These are phyloP conservation scores for Diarsia mendica DNA, from an alignment of 2,888 invertebrate genomes.

Conservation along the genomic window DNA sequence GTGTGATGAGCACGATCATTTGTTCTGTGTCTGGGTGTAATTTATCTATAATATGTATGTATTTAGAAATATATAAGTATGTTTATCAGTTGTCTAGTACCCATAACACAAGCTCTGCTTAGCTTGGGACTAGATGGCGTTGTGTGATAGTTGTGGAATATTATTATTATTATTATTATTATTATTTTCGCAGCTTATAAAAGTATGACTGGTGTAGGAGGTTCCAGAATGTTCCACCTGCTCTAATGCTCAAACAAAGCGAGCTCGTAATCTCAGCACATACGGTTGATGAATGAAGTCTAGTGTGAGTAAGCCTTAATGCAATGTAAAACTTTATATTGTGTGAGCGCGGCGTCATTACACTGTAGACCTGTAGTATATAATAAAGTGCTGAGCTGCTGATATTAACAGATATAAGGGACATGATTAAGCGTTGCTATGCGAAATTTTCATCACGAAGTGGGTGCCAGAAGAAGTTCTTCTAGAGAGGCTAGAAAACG, in stretches of 20 bases:
- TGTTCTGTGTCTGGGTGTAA: too few relatives aligned
- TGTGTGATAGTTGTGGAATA: too few relatives aligned
- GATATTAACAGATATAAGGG: slow-evolving; percentile 25
- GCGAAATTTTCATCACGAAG: background rate
- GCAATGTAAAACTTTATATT: slow-evolving; percentile 57
- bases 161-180: too few relatives aligned
- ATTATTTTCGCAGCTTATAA: slow-evolving; percentile 46
- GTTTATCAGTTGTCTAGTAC: too few relatives aligned
- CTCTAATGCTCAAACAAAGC: slow-evolving; percentile 41
- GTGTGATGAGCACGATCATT: too few relatives aligned
- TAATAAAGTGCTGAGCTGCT: slow-evolving; percentile 23
- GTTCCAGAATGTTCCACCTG: slow-evolving; percentile 26
- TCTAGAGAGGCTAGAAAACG: background rate
- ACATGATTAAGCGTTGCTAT: slow-evolving; percentile 26
- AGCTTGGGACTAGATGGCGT: too few relatives aligned
- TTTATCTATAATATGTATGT: too few relatives aligned
- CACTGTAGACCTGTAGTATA: too few relatives aligned
- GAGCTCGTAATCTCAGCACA: slow-evolving; percentile 34
- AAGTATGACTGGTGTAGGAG: slow-evolving; percentile 8
- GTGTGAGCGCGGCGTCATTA: slow-evolving; percentile 24
- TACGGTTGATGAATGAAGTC: slow-evolving; percentile 44
- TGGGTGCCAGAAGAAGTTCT: background rate
- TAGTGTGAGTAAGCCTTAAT: slow-evolving; percentile 46
- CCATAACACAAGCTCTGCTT: too few relatives aligned
- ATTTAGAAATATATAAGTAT: too few relatives aligned